Evolutionary conservation across 2,888 invertebrate species (phyloP).

Genomic region (Pterobdella sp.): DNA sequence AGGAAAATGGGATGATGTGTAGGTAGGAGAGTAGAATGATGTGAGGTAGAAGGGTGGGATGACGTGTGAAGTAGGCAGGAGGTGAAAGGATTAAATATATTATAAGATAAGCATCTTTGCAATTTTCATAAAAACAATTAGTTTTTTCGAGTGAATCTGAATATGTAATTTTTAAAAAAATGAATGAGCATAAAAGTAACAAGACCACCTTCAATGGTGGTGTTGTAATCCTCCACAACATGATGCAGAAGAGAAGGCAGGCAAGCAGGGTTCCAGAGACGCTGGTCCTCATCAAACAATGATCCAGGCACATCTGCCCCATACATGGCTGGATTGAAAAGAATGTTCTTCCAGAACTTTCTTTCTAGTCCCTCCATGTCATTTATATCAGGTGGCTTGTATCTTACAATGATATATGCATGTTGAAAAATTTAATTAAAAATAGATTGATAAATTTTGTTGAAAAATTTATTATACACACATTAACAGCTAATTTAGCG

Average conservation of each 20-base stretch:
- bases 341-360: slow-evolving; percentile 97
- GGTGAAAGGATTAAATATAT: neutral
- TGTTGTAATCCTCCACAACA: slow-evolving; percentile 31
- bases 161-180: neutral
- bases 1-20: neutral
- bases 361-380: slow-evolving; percentile 52
- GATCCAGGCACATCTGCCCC: slow-evolving; percentile 92
- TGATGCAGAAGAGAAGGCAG: slow-evolving; percentile 33
- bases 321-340: slow-evolving; percentile 89
- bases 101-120: neutral
- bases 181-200: neutral
- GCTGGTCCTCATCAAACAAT: slow-evolving; percentile 31
- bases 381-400: slow-evolving; percentile 45
- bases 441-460: neutral
- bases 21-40: neutral
- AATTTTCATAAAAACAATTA: neutral
- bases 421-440: neutral
- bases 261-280: slow-evolving; percentile 34
- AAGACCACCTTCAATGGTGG: slow-evolving; percentile 56
- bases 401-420: slow-evolving; percentile 14
- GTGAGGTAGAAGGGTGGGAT: neutral
- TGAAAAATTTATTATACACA: too few relatives aligned
- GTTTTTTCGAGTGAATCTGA: neutral
- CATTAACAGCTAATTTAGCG: neutral
- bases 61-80: neutral